A percentile compares a stretch with the other conserved stretches of the same genome.
Evolutionary conservation across 2,888 invertebrate species (phyloP).

Genomic region (Agonopterix subpropinquella): DNA sequence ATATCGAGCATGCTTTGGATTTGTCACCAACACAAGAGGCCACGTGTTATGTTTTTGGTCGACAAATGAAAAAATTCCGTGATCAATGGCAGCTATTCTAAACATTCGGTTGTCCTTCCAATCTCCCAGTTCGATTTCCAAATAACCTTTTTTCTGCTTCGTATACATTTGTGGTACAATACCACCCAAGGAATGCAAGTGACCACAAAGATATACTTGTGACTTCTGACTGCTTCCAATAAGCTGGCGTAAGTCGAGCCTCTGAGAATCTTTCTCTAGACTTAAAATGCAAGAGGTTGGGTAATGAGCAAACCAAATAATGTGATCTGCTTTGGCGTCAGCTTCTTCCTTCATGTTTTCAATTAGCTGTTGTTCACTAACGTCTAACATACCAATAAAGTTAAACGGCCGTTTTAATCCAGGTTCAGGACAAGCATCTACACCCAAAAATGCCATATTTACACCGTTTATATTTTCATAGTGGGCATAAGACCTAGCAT

Average conservation of each 20-base stretch:
- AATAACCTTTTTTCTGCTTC: constrained; percentile 85
- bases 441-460: constrained; percentile 86
- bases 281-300: constrained; percentile 91
- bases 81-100: constrained; percentile 90
- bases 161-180: constrained; percentile 90
- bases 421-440: constrained; percentile 92
- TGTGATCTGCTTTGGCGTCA: constrained; percentile 56
- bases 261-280: constrained; percentile 63
- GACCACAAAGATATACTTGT: constrained; percentile 91
- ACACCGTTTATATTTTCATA: constrained; percentile 70
- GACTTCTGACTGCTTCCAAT: constrained; percentile 77
- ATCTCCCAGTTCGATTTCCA: constrained; percentile 93
- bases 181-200: constrained; percentile 90
- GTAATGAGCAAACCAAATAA: constrained; percentile 89
- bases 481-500: constrained; percentile 85
- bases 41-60: constrained; percentile 85
- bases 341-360: constrained; percentile 74
- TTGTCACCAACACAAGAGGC: constrained; percentile 90
- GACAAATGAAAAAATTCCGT: constrained; percentile 90
- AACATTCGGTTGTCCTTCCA: constrained; percentile 95
- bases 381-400: constrained; percentile 86
- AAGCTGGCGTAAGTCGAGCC: constrained; percentile 69
- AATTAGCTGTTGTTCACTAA: constrained; percentile 74
- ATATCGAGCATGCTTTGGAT: constrained; percentile 91
- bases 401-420: constrained; percentile 93